These are phyloP conservation scores for Sebastolobus alascanus DNA, from an alignment of 2,797 vertebrate species.

Conservation along the genomic window DNA sequence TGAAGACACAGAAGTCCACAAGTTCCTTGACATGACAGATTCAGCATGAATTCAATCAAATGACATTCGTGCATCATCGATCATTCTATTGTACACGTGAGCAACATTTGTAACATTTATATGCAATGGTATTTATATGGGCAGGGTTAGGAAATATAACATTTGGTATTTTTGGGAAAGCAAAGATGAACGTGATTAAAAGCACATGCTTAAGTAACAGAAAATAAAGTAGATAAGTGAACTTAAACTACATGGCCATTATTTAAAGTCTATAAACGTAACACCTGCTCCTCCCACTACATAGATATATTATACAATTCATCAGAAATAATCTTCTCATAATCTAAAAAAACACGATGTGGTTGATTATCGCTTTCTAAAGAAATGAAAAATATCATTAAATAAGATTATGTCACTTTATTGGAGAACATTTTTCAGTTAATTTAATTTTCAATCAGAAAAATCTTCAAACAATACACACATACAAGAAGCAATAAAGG, in stretches of 20 bases:
- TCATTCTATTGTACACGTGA: neutral
- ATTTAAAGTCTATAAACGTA: neutral
- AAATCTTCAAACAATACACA: neutral
- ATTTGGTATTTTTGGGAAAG: neutral
- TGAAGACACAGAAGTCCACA: too few species aligned
- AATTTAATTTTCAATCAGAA: neutral
- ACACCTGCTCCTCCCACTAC: neutral
- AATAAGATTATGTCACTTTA: neutral
- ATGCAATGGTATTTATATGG: neutral
- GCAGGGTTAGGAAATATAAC: neutral
- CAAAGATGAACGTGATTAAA: neutral
- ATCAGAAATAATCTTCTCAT: neutral
- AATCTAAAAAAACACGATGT: neutral
- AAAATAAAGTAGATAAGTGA: neutral
- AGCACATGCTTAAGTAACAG: neutral
- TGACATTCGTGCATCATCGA: neutral
- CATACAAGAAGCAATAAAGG: neutral
- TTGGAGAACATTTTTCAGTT: neutral
- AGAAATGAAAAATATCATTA: neutral
- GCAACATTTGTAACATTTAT: neutral
- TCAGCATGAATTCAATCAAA: too few species aligned
- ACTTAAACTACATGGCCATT: neutral
- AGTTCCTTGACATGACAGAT: too few species aligned
- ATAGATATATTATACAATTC: neutral
- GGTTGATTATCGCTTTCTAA: neutral